Percentiles rank a stretch among this genome's conserved stretches.
Evolutionary conservation across 2,888 invertebrate species (phyloP).

Genomic region (Gymnoscelis rufifasciata): DNA sequence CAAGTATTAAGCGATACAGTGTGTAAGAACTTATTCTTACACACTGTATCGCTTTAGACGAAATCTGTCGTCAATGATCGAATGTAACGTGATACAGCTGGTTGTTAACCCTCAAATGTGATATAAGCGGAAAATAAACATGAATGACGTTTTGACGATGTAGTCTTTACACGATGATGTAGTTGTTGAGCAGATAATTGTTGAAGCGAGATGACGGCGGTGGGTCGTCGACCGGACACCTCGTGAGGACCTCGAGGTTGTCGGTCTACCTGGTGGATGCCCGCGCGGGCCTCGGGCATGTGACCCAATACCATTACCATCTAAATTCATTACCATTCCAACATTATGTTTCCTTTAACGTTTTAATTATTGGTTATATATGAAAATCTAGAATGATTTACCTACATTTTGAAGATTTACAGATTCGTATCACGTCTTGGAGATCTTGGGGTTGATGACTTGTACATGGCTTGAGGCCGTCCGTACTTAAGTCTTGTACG

Average conservation of each 20-base stretch:
- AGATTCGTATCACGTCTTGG: too few species aligned
- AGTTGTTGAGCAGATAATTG: conserved; percentile 40
- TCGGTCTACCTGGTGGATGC: conserved; percentile 27
- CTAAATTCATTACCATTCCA: neutral
- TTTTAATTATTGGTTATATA: too few species aligned
- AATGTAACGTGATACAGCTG: too few species aligned
- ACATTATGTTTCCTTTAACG: too few species aligned
- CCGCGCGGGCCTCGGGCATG: conserved; percentile 17
- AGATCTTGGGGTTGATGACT: too few species aligned
- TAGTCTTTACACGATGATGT: conserved; percentile 34
- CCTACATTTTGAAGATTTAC: neutral
- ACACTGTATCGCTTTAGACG: too few species aligned
- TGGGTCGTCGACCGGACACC: conserved; percentile 60
- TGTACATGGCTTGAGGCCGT: too few species aligned
- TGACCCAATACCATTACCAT: conserved; percentile 17
- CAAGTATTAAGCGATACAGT: too few species aligned
- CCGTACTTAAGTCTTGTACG: too few species aligned
- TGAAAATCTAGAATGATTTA: neutral
- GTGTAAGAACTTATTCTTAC: too few species aligned
- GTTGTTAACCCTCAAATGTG: neutral
- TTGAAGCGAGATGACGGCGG: conserved; percentile 49
- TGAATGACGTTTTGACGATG: neutral
- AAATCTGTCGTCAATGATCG: too few species aligned
- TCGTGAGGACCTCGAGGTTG: conserved; percentile 51
- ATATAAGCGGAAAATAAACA: neutral